A percentile compares a stretch with the other conserved stretches of the same genome.
These are phyloP conservation scores for Spicauda simplicius DNA, from an alignment of 2,888 invertebrate species.

Conservation along the genomic window DNA sequence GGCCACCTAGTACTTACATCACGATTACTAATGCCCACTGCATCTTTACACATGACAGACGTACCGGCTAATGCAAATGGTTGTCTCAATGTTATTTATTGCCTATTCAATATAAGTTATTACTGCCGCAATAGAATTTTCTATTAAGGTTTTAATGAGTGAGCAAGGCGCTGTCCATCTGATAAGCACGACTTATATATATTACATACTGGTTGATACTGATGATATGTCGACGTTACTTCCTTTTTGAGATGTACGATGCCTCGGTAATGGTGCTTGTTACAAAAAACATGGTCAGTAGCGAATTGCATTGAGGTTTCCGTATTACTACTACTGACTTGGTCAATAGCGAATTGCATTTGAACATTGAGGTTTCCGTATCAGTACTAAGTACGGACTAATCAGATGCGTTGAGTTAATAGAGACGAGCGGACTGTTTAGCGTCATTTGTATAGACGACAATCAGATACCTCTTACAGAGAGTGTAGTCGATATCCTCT, in stretches of 20 bases:
- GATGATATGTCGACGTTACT: constrained; percentile 4
- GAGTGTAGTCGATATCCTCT: no score
- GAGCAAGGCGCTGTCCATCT: constrained; percentile 10
- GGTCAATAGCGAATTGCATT: no score
- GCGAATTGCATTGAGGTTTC: no score
- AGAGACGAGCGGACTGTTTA: no score
- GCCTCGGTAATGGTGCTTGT: neutral
- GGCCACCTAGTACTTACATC: constrained; percentile 17
- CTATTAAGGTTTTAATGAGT: constrained; percentile 24
- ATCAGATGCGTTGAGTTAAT: no score
- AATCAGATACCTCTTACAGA: no score
- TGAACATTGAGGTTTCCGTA: no score
- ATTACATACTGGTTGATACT: neutral
- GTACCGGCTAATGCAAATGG: constrained; percentile 29
- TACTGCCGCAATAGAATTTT: constrained; percentile 22
- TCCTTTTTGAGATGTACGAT: constrained; percentile 7
- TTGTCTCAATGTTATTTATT: constrained; percentile 30
- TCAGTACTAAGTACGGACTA: no score
- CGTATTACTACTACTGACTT: no score
- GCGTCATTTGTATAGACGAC: no score
- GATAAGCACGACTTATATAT: constrained; percentile 18
- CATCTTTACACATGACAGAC: constrained; percentile 27
- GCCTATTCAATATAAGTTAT: constrained; percentile 20
- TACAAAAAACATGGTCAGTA: no score
- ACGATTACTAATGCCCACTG: constrained; percentile 19